phyloP scores from a whole-genome alignment of 2,797 vertebrate genomes.

The Sylvia borin region DNA sequence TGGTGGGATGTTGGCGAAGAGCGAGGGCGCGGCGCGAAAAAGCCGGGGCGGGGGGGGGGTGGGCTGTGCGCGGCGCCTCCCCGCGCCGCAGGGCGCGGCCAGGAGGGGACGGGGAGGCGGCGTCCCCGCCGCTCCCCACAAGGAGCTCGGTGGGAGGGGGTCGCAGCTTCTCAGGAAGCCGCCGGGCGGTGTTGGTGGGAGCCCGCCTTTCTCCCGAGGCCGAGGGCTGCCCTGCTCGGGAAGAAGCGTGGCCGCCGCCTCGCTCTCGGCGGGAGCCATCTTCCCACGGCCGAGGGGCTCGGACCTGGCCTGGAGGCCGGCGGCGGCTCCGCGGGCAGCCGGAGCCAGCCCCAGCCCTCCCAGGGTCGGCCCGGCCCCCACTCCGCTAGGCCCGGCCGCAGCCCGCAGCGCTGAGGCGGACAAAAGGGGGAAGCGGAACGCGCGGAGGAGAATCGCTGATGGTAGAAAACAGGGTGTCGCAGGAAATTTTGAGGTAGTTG shows the following conservation, averaged over 20 bases:
- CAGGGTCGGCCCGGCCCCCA: neutral
- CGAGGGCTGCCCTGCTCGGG: neutral
- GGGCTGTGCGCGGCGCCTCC: neutral
- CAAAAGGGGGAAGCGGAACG: neutral
- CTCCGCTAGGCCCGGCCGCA: neutral
- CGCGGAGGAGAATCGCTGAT: neutral
- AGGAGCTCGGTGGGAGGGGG: neutral
- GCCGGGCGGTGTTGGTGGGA: neutral
- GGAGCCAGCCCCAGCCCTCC: neutral
- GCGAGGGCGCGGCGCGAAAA: neutral
- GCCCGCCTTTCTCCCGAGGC: neutral
- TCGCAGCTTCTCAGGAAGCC: neutral
- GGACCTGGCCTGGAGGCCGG: neutral
- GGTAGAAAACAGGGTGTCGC: neutral
- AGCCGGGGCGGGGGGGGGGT: neutral
- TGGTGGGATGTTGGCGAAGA: neutral
- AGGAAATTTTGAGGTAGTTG: neutral
- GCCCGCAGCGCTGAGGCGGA: neutral
- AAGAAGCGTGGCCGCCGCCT: neutral
- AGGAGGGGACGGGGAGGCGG: neutral
- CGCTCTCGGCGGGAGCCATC: slow-evolving; percentile 40
- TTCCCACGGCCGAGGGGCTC: neutral
- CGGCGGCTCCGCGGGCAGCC: too few species aligned
- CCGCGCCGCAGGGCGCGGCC: neutral
- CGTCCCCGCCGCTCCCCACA: rapidly evolving